Evolutionary conservation across 2,113 vertebrate genomes (phyloP).

Genomic region (Anolis carolinensis): DNA sequence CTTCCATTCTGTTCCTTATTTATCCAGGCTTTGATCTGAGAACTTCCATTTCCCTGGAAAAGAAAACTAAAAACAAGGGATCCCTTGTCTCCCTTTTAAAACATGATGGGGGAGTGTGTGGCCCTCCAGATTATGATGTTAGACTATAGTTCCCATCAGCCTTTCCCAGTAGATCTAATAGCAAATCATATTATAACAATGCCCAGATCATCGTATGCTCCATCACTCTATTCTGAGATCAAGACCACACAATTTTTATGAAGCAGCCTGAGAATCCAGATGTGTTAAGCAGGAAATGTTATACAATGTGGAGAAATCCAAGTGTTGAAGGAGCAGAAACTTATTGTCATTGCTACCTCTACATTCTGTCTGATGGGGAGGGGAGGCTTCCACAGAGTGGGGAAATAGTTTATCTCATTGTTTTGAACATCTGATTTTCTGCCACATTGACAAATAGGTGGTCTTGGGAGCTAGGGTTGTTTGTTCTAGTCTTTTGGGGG

Average conservation of each 20-base stretch:
- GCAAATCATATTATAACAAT: background rate
- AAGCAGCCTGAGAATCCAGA: too few relatives aligned
- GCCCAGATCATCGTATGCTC: background rate
- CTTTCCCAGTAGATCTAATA: background rate
- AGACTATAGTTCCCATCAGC: background rate
- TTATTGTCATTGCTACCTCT: too few relatives aligned
- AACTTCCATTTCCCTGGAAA: background rate
- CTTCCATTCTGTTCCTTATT: background rate
- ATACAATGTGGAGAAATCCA: background rate
- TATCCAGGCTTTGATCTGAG: background rate
- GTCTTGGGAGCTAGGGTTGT: background rate
- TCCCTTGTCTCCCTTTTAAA: background rate
- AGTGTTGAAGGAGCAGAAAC: background rate
- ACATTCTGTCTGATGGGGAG: background rate
- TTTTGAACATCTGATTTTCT: background rate
- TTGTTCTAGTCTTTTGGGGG: background rate
- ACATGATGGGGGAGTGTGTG: background rate
- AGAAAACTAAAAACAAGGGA: background rate
- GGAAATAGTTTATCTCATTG: background rate
- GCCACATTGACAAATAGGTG: too few relatives aligned
- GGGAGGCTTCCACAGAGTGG: background rate
- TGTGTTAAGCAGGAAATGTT: background rate
- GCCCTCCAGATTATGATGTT: background rate
- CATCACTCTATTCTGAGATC: background rate
- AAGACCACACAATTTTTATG: too few relatives aligned